Evolutionary conservation across 2,888 invertebrate genomes (phyloP).

Genomic region (Lomographa bimaculata): DNA sequence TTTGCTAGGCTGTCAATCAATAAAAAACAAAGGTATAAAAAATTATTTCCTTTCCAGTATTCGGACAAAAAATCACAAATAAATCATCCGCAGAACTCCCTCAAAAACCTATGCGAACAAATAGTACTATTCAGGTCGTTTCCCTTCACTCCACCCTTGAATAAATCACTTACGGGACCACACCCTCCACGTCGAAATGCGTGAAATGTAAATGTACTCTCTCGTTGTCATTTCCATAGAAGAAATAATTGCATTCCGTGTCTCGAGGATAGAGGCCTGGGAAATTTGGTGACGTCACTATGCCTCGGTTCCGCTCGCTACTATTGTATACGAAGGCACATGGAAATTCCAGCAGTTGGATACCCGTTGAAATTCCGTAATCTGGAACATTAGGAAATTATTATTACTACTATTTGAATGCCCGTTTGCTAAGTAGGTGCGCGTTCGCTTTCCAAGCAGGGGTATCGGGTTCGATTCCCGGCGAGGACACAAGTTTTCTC

Average conservation of each 20-base stretch:
- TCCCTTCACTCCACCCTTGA: slow-evolving; percentile 11
- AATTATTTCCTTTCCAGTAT: too few species aligned
- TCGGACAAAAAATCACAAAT: slow-evolving; percentile 6
- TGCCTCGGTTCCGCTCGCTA: slow-evolving; percentile 88
- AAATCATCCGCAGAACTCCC: slow-evolving; percentile 7
- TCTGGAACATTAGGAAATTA: slow-evolving; percentile 89
- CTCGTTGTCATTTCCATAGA: slow-evolving; percentile 90
- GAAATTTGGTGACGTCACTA: slow-evolving; percentile 94
- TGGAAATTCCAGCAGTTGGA: slow-evolving; percentile 89
- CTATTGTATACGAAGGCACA: slow-evolving; percentile 96
- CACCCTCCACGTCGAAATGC: slow-evolving; percentile 97
- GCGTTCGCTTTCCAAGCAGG: too few species aligned
- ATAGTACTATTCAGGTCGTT: slow-evolving; percentile 9
- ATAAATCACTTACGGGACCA: slow-evolving; percentile 90
- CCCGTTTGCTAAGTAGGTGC: too few species aligned
- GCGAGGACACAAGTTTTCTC: too few species aligned
- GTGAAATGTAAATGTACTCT: slow-evolving; percentile 92
- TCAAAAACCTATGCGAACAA: slow-evolving; percentile 4
- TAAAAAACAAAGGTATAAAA: too few species aligned
- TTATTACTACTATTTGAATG: too few species aligned
- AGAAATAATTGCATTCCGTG: slow-evolving; percentile 96
- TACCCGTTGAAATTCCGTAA: slow-evolving; percentile 92
- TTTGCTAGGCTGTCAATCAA: too few species aligned
- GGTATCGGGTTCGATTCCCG: too few species aligned
- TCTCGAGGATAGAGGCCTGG: slow-evolving; percentile 95